Evolutionary conservation across 2,113 vertebrate genomes (phyloP).

Genomic region (Halcyon senegalensis): DNA sequence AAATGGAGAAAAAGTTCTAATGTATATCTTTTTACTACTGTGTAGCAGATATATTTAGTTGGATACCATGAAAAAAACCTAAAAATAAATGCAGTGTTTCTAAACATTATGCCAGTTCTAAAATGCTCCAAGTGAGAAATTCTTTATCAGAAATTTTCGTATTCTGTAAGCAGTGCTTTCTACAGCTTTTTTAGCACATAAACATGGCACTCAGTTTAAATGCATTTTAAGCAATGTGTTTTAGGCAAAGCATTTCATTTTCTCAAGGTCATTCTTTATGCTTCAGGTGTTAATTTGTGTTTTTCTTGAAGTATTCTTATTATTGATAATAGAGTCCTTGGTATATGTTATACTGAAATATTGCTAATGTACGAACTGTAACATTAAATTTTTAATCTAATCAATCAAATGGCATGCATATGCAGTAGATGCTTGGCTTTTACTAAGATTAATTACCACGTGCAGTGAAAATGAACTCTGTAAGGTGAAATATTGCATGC

Average conservation of each 20-base stretch:
- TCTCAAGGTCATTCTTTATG: constrained; percentile 75
- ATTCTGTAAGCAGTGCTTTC: neutral
- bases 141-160: neutral
- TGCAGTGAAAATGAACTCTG: constrained; percentile 70
- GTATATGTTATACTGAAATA: constrained; percentile 78
- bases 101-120: neutral
- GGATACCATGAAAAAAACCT: neutral
- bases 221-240: neutral
- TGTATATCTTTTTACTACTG: neutral
- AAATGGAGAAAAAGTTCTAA: neutral
- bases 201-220: neutral
- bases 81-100: neutral
- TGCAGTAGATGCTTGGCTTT: constrained; percentile 77
- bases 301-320: constrained; percentile 67
- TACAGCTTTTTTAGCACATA: neutral
- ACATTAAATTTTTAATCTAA: constrained; percentile 85
- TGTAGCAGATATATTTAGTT: neutral
- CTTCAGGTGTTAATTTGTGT: constrained; percentile 70
- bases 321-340: constrained; percentile 79
- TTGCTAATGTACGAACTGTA: constrained; percentile 84
- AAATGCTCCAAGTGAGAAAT: neutral
- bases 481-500: constrained; percentile 74
- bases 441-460: constrained; percentile 84
- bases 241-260: constrained; percentile 45
- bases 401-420: constrained; percentile 82